These are phyloP conservation scores for Pocillopora verrucosa DNA, from an alignment of 64 coral and sea anemone species.

Conservation along the genomic window DNA sequence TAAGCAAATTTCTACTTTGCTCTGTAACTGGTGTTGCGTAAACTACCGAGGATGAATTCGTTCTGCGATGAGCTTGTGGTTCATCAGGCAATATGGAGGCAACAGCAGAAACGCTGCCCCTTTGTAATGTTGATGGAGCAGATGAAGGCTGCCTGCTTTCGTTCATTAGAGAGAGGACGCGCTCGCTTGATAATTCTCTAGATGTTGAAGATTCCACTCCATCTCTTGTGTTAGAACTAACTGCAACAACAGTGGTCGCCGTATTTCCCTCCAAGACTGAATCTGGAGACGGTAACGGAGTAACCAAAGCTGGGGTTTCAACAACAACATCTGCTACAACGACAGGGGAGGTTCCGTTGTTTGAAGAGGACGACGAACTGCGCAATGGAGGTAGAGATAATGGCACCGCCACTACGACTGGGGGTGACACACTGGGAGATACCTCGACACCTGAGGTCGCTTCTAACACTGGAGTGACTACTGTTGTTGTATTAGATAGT, in stretches of 20 bases:
- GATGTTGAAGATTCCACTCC: conserved; percentile 6
- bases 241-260: conserved; percentile 33
- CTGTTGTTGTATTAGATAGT: not conserved
- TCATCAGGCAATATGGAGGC: not conserved
- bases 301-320: conserved; percentile 58
- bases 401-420: conserved; percentile 58
- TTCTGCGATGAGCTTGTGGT: not conserved
- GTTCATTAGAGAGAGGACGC: not conserved
- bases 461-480: not conserved
- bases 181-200: conserved; percentile 11
- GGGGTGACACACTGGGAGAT: not conserved
- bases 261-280: not conserved
- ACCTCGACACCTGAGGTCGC: not conserved
- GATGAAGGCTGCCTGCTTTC: conserved; percentile 27
- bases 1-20: not conserved
- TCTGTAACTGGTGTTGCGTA: conserved; percentile 20
- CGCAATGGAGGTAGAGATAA: conserved; percentile 29
- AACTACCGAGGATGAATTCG: not conserved
- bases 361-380: not conserved
- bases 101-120: not conserved
- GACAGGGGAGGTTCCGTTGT: not conserved
- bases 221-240: conserved; percentile 9
- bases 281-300: conserved; percentile 67
- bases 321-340: conserved; percentile 54
- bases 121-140: conserved; percentile 29